phyloP scores from a whole-genome alignment of 2,113 vertebrate genomes.

The Chaetorhynchus papuensis region DNA sequence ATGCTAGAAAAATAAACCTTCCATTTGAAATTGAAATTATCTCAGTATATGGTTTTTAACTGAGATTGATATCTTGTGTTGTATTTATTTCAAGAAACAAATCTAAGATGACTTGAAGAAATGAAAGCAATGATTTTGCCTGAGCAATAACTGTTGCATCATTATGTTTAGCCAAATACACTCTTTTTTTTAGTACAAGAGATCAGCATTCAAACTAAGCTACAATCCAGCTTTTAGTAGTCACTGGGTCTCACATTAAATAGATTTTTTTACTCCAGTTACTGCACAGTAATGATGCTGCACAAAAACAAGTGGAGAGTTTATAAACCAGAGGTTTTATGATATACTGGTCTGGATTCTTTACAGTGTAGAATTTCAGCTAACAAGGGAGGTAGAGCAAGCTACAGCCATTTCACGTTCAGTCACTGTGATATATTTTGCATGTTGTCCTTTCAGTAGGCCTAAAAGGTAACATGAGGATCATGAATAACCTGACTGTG shows the following conservation, averaged over 20 bases:
- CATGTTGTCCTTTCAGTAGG: background rate
- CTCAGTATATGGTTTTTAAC: constrained; percentile 60
- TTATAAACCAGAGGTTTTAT: background rate
- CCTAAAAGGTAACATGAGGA: background rate
- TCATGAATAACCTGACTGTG: background rate
- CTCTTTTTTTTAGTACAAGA: constrained; percentile 40
- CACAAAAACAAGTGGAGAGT: background rate
- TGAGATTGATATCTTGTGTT: constrained; percentile 38
- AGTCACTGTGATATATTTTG: background rate
- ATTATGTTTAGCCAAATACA: constrained; percentile 62
- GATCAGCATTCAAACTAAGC: constrained; percentile 57
- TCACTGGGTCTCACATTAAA: constrained; percentile 42
- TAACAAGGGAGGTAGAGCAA: background rate
- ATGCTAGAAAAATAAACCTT: constrained; percentile 56
- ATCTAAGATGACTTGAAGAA: constrained; percentile 63
- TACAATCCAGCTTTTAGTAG: constrained; percentile 57
- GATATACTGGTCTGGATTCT: background rate
- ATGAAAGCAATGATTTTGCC: constrained; percentile 64
- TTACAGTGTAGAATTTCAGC: background rate
- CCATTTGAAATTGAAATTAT: constrained; percentile 64
- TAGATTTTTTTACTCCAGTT: constrained; percentile 26
- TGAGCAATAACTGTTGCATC: constrained; percentile 60
- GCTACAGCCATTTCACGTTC: background rate
- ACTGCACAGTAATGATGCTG: background rate
- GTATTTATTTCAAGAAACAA: constrained; percentile 69